phyloP scores from a whole-genome alignment of 2,888 invertebrate species.

The Himalopsyche tibetana region DNA sequence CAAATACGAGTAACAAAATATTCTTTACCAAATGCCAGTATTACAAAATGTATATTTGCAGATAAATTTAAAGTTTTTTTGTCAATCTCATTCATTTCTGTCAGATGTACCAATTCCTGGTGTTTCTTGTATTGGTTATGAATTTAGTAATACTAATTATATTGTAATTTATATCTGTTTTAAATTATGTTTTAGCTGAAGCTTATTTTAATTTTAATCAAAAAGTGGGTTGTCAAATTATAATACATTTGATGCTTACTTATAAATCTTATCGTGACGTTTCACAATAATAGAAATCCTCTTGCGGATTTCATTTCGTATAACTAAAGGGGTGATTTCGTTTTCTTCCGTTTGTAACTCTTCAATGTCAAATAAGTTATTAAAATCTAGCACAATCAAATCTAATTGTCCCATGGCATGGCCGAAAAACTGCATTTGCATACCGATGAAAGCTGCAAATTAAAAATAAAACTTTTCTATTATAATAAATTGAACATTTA shows the following conservation, averaged over 20 bases:
- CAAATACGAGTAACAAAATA: no score
- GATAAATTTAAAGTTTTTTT: no score
- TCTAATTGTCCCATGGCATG: constrained; percentile 55
- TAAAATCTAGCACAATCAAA: constrained; percentile 48
- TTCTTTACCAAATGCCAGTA: no score
- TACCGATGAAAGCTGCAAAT: constrained; percentile 47
- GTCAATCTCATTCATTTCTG: no score
- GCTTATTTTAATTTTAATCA: no score
- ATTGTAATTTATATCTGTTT: no score
- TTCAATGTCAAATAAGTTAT: constrained; percentile 47
- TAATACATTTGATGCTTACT: constrained; percentile 13
- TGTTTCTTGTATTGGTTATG: no score
- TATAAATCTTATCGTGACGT: constrained; percentile 48
- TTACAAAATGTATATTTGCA: no score
- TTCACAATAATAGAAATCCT: constrained; percentile 48
- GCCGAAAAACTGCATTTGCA: constrained; percentile 51
- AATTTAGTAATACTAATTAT: no score
- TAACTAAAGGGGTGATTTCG: neutral
- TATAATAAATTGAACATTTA: neutral
- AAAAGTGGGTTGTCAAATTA: neutral
- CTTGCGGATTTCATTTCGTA: neutral
- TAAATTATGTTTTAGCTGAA: no score
- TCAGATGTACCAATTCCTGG: no score
- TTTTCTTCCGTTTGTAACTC: neutral
- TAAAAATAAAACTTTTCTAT: neutral